Evolutionary conservation across 2,113 vertebrate species (phyloP), one percentile per base, ranked within the genome.

Genomic region (Zosterops hypoxanthus): DNA sequence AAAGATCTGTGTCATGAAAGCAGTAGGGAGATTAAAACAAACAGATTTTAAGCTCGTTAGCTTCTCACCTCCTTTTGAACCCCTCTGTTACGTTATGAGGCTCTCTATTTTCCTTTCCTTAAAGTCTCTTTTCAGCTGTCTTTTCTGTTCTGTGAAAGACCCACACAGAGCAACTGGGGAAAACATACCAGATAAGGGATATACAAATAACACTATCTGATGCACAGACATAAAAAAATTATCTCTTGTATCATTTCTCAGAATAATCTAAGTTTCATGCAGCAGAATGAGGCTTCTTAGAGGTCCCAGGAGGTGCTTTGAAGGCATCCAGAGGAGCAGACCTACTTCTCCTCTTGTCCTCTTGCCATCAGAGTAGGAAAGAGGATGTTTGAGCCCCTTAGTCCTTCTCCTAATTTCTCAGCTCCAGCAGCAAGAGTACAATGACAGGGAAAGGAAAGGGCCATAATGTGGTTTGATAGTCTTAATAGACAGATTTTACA

Each of bases 221-320:
- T 79, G 57, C 36, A 36, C 85, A 91, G 70, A 84, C 65, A 63
- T 26, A 52, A 75, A 69, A 64, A 64, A 47, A 17, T 39, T 88
- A 94, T 94, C 91, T 95, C 84, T 87, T 61, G 39, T 72, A 65
- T 76, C 5, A 46, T 76, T 96, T 96, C 95, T 92, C 70, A 87
- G 96, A 96, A 95, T 41, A 95, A 65, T 9, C 61, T 94, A 75
- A 72, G 31, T 14, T 92, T 75, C 28, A 41, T 23, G 53, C 31
- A 71, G 60, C 47, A 71, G 42, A 79, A 11, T 0, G 1, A 68
- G 20, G 22, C 28, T 95, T 92, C 81, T 79, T 29, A 76, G 88
- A 88, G 72, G 61, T n/a, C 31, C 26, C 28, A 46, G 49, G 44
- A 70, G 53, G 33, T 53, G 31, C 25, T 68, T 17, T 56, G 60